Conservation (phyloP, 2,888 invertebrate genomes). For the Metacarcinus magister region DNA sequence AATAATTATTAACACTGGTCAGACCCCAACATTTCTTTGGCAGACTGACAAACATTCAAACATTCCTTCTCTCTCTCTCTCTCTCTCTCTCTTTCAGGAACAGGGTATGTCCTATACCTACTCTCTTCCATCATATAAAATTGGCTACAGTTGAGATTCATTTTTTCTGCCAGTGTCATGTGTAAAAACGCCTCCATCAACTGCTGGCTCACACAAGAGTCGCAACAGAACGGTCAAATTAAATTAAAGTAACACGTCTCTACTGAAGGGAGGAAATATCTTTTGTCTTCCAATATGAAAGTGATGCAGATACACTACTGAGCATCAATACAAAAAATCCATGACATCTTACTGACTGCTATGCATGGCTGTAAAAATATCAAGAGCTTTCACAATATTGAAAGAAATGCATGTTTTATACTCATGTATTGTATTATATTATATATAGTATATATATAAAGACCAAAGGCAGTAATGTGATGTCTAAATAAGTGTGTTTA, state of each 20-base stretch:
- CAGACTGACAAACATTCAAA: constrained; percentile 50
- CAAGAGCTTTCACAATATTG: neutral
- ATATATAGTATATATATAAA: constrained; percentile 56
- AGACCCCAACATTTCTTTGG: constrained; percentile 66
- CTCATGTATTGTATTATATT: neutral
- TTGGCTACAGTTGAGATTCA: constrained; percentile 20
- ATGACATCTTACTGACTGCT: neutral
- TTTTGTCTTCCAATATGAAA: constrained; percentile 40
- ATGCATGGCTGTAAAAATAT: constrained; percentile 44
- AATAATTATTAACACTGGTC: constrained; percentile 51
- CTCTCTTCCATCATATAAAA: constrained; percentile 7
- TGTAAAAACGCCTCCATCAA: neutral
- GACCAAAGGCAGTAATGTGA: constrained; percentile 79
- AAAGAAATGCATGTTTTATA: constrained; percentile 58
- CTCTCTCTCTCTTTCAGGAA: neutral
- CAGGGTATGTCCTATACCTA: neutral
- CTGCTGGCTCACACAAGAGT: neutral
- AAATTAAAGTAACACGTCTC: constrained; percentile 7
- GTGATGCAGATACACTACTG: constrained; percentile 31
- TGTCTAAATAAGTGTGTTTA: constrained; percentile 79
- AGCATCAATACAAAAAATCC: constrained; percentile 11
- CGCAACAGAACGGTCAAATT: neutral
- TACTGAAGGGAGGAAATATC: neutral
- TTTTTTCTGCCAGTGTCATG: neutral
- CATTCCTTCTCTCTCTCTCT: neutral